Evolutionary conservation across 2,888 invertebrate species (phyloP).

Genomic region (Sinohyriopsis cumingii): DNA sequence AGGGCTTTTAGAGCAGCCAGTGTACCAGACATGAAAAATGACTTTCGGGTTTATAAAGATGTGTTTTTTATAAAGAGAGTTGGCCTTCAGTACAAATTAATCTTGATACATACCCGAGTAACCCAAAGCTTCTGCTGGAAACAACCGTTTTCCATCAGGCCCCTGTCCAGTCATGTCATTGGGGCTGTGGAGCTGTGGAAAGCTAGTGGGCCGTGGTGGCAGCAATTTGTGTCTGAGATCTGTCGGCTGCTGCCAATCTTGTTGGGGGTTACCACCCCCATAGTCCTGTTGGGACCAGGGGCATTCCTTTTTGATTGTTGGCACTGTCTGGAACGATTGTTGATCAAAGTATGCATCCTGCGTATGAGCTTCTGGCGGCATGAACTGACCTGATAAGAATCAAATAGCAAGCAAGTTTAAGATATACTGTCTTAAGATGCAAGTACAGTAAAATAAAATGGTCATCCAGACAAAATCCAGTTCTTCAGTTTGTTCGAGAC

Average conservation of each 20-base stretch:
- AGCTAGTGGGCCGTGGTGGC: slow-evolving; percentile 29
- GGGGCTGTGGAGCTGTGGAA: slow-evolving; percentile 43
- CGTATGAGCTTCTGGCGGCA: slow-evolving; percentile 48
- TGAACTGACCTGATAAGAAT: slow-evolving; percentile 48
- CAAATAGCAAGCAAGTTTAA: not conserved
- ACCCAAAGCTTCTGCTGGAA: slow-evolving; percentile 77
- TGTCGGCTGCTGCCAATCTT: slow-evolving; percentile 71
- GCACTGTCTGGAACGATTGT: slow-evolving; percentile 83
- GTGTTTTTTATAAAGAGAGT: no score
- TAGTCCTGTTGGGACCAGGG: slow-evolving; percentile 56
- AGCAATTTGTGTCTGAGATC: slow-evolving; percentile 48
- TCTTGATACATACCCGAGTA: slow-evolving; percentile 60
- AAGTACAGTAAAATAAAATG: no score
- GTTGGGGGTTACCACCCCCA: slow-evolving; percentile 72
- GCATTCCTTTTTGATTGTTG: slow-evolving; percentile 72
- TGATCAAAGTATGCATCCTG: slow-evolving; percentile 52
- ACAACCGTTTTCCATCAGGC: slow-evolving; percentile 76
- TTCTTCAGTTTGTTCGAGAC: no score
- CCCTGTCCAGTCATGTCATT: slow-evolving; percentile 26
- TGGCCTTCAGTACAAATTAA: no score
- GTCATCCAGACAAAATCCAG: no score
- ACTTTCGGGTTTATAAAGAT: no score
- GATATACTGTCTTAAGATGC: no score
- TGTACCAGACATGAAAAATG: no score
- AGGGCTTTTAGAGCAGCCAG: no score